Conservation (phyloP, 2,888 invertebrate species). For the Drosophila ustulata region DNA sequence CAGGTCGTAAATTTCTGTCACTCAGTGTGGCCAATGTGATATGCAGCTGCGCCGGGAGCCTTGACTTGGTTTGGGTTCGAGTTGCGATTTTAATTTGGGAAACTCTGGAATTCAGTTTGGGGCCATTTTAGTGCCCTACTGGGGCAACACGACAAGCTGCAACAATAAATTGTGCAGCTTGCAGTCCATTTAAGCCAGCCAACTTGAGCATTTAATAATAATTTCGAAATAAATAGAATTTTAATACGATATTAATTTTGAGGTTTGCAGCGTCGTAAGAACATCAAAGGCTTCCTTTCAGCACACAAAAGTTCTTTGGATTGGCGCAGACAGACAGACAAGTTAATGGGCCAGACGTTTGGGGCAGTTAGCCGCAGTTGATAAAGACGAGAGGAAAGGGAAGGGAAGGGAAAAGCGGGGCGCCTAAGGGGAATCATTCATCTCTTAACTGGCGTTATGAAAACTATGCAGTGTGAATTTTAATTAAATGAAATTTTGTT, state of each 20-base stretch:
- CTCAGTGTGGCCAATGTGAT: slow-evolving; percentile 27
- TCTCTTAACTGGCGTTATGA: slow-evolving; percentile 38
- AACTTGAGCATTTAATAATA: slow-evolving; percentile 12
- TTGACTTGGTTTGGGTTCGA: slow-evolving; percentile 3
- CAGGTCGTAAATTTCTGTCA: slow-evolving; percentile 50
- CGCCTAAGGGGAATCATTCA: slow-evolving; percentile 34
- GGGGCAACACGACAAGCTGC: slow-evolving; percentile 1
- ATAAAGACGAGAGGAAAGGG: not conserved
- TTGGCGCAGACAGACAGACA: slow-evolving; percentile 19
- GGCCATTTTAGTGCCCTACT: slow-evolving; percentile 10
- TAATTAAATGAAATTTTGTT: slow-evolving; percentile 57
- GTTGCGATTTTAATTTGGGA: slow-evolving; percentile 36
- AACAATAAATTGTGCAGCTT: slow-evolving; percentile 22
- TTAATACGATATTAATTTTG: slow-evolving; percentile 12
- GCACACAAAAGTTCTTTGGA: slow-evolving; percentile 8
- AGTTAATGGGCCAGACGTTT: slow-evolving; percentile 42
- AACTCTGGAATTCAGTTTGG: slow-evolving; percentile 6
- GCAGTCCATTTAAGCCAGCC: slow-evolving; percentile 4
- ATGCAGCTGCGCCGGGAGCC: slow-evolving; percentile 23
- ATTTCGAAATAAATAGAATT: slow-evolving; percentile 13
- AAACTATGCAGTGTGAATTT: slow-evolving; percentile 53
- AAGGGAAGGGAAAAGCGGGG: not conserved
- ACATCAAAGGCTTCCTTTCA: slow-evolving; percentile 20
- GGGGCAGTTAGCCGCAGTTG: slow-evolving; percentile 29
- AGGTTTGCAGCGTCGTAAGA: not conserved